Evolutionary conservation across 2,113 vertebrate genomes (phyloP).

Genomic region (Passer domesticus): DNA sequence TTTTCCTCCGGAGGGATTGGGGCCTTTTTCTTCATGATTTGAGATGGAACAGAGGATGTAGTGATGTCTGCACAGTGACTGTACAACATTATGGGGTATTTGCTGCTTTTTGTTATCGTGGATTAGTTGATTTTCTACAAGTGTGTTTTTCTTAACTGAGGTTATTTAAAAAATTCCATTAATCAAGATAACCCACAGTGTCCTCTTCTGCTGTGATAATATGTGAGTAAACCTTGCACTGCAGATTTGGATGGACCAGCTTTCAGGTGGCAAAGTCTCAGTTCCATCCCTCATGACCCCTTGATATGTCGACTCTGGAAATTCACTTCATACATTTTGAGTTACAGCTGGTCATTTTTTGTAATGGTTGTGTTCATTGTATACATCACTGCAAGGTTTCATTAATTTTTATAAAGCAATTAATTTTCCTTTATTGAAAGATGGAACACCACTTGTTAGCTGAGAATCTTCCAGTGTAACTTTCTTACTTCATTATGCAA

Average conservation of each 20-base stretch:
- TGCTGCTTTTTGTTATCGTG: not conserved
- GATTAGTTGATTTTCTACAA: not conserved
- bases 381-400: not conserved
- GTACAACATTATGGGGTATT: not conserved
- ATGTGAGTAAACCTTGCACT: not conserved
- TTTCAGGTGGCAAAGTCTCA: not conserved
- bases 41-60: not conserved
- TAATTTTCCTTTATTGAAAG: not conserved
- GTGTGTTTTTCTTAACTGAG: not conserved
- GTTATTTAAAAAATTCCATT: not conserved
- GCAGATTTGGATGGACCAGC: not conserved
- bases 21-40: not conserved
- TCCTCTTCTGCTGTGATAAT: not conserved
- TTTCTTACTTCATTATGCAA: not conserved
- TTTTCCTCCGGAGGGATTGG: not conserved
- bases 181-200: not conserved
- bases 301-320: not conserved
- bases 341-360: not conserved
- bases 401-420: not conserved
- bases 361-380: not conserved
- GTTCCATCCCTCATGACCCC: not conserved
- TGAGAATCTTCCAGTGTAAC: not conserved
- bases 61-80: not conserved
- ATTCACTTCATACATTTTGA: not conserved
- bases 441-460: not conserved